Base-by-base conservation (phyloP, 2,888 invertebrate species). In the Marronus borbonicus region DNA sequence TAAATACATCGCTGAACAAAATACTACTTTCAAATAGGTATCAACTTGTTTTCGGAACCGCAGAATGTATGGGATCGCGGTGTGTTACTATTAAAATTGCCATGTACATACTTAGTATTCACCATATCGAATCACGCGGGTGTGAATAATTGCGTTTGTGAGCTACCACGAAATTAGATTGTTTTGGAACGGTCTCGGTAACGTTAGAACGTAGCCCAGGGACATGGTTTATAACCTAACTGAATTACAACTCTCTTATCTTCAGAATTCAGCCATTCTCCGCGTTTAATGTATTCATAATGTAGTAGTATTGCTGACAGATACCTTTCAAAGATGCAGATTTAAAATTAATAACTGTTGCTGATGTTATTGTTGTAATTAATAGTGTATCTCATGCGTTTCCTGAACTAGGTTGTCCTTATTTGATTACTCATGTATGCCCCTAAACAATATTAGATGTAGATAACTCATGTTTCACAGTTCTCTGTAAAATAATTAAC, bases 161-260 rank as follows among this genome's bases (percentile, higher is more conserved):
- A 68, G 75, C 75, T 75, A 68, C 78, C 75, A 68, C 78, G 78
- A 68, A 78, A 78, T 78, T 78, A 78, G 76, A 78, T 78, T 78
- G 75, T 74, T 75, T 76, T 70, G 76, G 69, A 76, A 76, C 72
- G 76, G 76, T 65, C 65, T 44, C 72, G 64, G 79, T 65, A 79
- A 76, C 74, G 79, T 72, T 72, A 72, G 69, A 76, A 77, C 70
- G 70, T 55, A 58, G 65, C 79, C 77, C 55, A 68, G 76, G 82
- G 83, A 83, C 82, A 83, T 83, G 81, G 81, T 82, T 84, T 83
- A 80, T 81, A 81, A 82, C 84, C 84, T 85, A 86, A 85, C 84
- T 79, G 82, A 80, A 83, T 86, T 86, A 86, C 83, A 85, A 85
- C 84, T 86, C 86, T 84, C 86, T 86, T 86, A 86, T 84, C 82